These are phyloP conservation scores for Hepsetus odoe DNA, from an alignment of 2,113 vertebrate genomes.

Conservation along the genomic window DNA sequence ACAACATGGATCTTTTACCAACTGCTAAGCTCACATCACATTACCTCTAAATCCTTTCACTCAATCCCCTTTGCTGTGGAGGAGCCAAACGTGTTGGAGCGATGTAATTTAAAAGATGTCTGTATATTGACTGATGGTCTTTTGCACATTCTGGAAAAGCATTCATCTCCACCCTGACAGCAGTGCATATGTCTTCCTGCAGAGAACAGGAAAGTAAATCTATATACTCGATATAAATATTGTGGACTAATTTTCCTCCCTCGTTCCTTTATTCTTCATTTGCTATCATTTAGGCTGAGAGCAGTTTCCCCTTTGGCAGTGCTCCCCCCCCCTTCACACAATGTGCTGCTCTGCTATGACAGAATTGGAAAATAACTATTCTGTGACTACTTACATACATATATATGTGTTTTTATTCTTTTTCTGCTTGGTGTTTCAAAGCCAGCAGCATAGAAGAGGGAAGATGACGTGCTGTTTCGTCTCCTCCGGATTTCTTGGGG, in stretches of 20 bases:
- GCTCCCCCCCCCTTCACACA: neutral
- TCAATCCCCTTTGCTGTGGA: neutral
- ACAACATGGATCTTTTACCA: neutral
- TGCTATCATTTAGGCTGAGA: neutral
- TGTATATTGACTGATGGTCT: constrained; percentile 11
- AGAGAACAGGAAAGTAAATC: constrained; percentile 30
- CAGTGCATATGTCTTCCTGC: constrained; percentile 19
- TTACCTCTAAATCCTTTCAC: neutral
- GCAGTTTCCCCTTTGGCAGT: neutral
- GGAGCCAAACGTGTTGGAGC: neutral
- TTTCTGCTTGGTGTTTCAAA: constrained; percentile 5
- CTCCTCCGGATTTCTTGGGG: constrained; percentile 30
- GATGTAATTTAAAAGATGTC: neutral
- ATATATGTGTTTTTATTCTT: neutral
- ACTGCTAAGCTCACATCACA: neutral
- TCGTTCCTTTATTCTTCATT: neutral
- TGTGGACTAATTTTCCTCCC: neutral
- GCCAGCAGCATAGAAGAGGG: neutral
- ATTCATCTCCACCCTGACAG: neutral
- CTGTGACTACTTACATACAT: too few species aligned
- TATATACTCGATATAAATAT: constrained; percentile 38
- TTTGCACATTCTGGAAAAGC: neutral
- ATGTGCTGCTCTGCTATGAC: constrained; percentile 11
- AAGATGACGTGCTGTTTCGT: constrained; percentile 3
- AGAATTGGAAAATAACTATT: constrained; percentile 25